Evolutionary conservation across 2,888 invertebrate species (phyloP), one percentile per base, ranked within the genome.

Genomic region (Suillia variegata): DNA sequence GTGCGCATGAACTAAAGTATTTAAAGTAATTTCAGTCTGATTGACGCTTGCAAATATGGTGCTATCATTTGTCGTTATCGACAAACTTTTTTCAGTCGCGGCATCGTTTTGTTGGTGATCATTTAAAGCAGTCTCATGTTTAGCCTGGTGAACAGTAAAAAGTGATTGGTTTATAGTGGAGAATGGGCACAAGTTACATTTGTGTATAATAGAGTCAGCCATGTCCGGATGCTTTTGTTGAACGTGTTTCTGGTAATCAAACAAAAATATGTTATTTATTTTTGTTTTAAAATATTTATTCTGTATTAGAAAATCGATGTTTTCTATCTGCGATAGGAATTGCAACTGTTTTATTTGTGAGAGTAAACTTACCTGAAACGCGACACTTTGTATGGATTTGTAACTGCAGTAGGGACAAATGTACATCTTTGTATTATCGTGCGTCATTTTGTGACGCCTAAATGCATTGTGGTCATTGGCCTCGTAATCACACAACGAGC

Each of bases 391-490:
- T 67, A 94, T 93, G 69, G 90, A 88, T 12, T 88, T 87, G 79
- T 93, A 94, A 1, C 88, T 85, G 73, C 94, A 94, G 74, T 88
- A 87, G 49, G 88, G 87, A 75, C 94, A 94, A 67, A 88, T 87
- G 80, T 94, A 94, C 0, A 87, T 87, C 69, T 87, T 88, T 52
- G 88, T 86, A 15, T 91, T 91, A 5, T 89, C 87, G 78, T 94
- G 94, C 12, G 87, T 84, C 70, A 74, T 78, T 70, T 89, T 89
- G 80, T 94, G 94, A 1, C 93, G 85, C 21, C 93, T 84, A 66
- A 93, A 83, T 0, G 93, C 88, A 79, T 93, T 94, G 80, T 93
- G 93, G 77, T 94, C 93, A 2, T 89, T 86, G 3, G 91, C 88
- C 42, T 87, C 83, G 77, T 91, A 93, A 3, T 84, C 83, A 78